Evolutionary conservation across 2,113 vertebrate genomes (phyloP).

Genomic region (Pseudolaguvia tuberculata): DNA sequence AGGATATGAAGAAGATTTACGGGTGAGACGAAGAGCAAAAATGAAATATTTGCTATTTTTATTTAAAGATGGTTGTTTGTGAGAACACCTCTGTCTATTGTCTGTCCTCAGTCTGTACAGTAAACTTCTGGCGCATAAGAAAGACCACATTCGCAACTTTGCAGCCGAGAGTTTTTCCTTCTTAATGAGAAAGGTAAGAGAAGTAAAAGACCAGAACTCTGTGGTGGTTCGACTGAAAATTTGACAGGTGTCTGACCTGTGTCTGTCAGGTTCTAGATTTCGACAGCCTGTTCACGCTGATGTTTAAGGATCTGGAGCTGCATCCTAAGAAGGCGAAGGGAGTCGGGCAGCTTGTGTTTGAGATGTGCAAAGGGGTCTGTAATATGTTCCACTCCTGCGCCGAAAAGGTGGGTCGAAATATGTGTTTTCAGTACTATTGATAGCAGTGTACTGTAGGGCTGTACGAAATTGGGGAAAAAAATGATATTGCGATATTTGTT

Average conservation of each 20-base stretch:
- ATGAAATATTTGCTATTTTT: background rate
- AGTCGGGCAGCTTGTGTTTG: slow-evolving; percentile 86
- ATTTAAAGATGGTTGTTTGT: background rate
- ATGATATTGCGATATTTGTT: too few relatives aligned
- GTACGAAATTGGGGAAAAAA: too few relatives aligned
- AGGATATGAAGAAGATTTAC: slow-evolving; percentile 89
- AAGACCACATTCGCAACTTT: slow-evolving; percentile 91
- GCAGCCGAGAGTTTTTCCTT: slow-evolving; percentile 98
- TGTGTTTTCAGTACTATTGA: too few relatives aligned
- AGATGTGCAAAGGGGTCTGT: slow-evolving; percentile 93
- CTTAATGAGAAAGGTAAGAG: slow-evolving; percentile 90
- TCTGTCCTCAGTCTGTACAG: slow-evolving; percentile 81
- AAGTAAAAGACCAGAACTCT: background rate
- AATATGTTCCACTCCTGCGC: slow-evolving; percentile 92
- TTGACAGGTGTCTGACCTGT: background rate
- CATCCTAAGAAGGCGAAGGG: slow-evolving; percentile 82
- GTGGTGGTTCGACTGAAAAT: background rate
- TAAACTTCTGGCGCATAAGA: slow-evolving; percentile 85
- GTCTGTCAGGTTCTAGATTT: slow-evolving; percentile 81
- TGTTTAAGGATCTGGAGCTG: slow-evolving; percentile 79
- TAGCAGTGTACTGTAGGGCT: too few relatives aligned
- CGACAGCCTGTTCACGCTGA: slow-evolving; percentile 76
- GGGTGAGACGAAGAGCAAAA: slow-evolving; percentile 65
- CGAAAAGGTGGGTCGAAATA: slow-evolving; percentile 65
- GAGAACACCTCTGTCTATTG: background rate